Conservation (phyloP, 2,113 vertebrate genomes). For the Aldabrachelys gigantea region DNA sequence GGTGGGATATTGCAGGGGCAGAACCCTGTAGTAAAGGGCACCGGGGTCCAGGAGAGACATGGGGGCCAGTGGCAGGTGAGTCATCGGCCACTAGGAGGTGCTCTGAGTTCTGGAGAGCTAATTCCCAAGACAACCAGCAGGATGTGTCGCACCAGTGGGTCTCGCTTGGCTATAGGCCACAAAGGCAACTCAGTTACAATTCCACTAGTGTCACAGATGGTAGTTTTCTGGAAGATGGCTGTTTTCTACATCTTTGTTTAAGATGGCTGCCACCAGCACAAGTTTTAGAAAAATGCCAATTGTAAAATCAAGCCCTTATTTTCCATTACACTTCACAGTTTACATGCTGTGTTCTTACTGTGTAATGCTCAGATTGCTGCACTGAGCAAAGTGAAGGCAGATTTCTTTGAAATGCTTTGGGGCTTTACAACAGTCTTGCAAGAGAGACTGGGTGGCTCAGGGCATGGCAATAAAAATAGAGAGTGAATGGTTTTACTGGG, state of each 20-base stretch:
- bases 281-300: not conserved
- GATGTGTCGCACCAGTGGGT: too few species aligned
- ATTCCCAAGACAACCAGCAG: too few species aligned
- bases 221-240: conserved; percentile 27
- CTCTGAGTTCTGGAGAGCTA: too few species aligned
- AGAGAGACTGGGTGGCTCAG: not conserved
- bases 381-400: conserved; percentile 40
- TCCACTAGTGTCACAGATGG: not conserved
- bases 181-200: not conserved
- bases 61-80: too few species aligned
- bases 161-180: too few species aligned
- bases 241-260: not conserved
- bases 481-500: accelerated
- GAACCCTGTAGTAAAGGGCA: too few species aligned
- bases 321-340: conserved; percentile 23
- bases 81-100: too few species aligned
- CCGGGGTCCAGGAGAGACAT: too few species aligned
- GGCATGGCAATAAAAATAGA: not conserved
- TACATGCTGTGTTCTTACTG: not conserved
- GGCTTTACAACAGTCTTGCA: not conserved
- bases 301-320: not conserved
- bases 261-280: conserved; percentile 20
- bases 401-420: not conserved
- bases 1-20: too few species aligned
- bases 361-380: not conserved